Evolutionary conservation across 1,140 invertebrate species (phyloP), one percentile per base, ranked within the genome.

Genomic region (Ostrea edulis): DNA sequence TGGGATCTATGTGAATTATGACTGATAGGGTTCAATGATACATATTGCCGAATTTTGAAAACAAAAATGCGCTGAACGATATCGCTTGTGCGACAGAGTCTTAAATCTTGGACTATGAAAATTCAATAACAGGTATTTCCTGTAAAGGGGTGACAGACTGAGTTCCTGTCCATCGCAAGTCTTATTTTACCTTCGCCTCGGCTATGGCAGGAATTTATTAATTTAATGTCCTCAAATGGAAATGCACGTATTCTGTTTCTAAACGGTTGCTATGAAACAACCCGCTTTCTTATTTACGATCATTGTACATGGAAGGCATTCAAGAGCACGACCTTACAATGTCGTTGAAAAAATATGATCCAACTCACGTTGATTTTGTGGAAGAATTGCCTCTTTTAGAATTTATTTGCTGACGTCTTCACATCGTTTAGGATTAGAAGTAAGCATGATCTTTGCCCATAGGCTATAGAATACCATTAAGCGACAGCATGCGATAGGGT

Each of bases 181-280:
- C 35, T 2, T 44, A 1, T 44, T 44, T 44, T 44, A 44, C 1
- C 35, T 1, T 44, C 35, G 5, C 35, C 35, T n/a, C 35, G 35
- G 5, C 35, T 44, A 44, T 44, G 35, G 5, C 35, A 44, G 35
- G 35, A 5, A 44, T 44, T 1, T 44, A 44, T 44, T 44, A 44
- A 44, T 44, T 44, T 44, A 44, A 44, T 44, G 35, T 44, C 35
- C 35, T 77, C 68, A 77, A 35, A 77, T 14, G 29, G 14, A 14
- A 14, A 77, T 77, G 25, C 68, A 68, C 7, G 54, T 55, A 17
- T n/a, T 68, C 62, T 68, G 17, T 68, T n/a, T 20, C 68, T 71
- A 35, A 77, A 68, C n/a, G 65, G 65, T 68, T 22, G 20, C 65
- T 22, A 77, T 77, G 68, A 77, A 11, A 77, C 68, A 25, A 25